Evolutionary conservation across 2,797 vertebrate genomes (phyloP), one percentile per base, ranked within the genome.

Genomic region (Sebastes alutus): DNA sequence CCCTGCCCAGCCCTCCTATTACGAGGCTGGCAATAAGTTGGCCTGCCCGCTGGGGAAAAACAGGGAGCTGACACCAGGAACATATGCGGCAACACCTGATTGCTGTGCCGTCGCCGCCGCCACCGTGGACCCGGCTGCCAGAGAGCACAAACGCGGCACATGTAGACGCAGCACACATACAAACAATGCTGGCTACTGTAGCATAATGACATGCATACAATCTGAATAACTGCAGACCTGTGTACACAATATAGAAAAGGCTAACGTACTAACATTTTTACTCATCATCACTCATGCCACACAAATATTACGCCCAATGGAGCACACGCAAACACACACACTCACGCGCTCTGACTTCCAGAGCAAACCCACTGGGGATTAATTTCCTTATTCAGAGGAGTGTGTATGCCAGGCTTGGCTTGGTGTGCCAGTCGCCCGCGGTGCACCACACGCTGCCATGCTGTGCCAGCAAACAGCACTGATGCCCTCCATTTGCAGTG

Each of bases 401-500:
- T 94, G 94, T 93, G 95, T 95, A 94, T 95, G 96, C 95, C 96
- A 95, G 95, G 94, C 96, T 96, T 96, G 95, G 96, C 96, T 54
- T 95, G 96, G 96, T 84, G 96, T 96, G 96, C 96, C 96, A 95
- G 96, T 96, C 94, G 96, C 97, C 97, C 89, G 97, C 96, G 94
- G 97, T 96, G 97, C 94, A 95, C 96, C 96, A 96, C 97, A 97
- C 96, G 96, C 97, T 96, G 97, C 96, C 97, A 97, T 95, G 96
- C 97, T 97, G 97, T 97, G 97, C 97, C 97, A 97, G 97, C 96
- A 97, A 97, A 96, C 97, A 96, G 96, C 96, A 96, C 97, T 96
- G 97, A 97, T 98, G 97, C 97, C 97, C 96, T 97, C 97, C 96
- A 97, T 97, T 96, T 96, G 97, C 97, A 96, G 96, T 97, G 97